Evolutionary conservation across 1,140 invertebrate species (phyloP), one percentile per base, ranked within the genome.

Genomic region (Bicyclus anynana): DNA sequence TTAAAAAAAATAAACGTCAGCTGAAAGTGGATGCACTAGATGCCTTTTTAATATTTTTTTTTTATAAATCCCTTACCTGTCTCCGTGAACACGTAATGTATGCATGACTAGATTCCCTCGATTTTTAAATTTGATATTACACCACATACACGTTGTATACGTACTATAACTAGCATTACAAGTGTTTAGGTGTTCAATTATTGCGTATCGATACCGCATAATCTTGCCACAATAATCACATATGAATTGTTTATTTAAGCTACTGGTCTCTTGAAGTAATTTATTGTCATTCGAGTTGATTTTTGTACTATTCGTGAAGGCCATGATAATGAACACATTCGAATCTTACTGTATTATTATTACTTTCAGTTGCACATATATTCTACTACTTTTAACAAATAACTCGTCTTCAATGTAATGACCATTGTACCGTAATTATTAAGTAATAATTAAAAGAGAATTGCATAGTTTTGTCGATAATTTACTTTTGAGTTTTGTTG

Each of bases 91-190:
- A 26, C 48, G 50, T 12, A 44, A 53, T 9, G 42, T 29, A 52
- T 62, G 61, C 12, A 23, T 55, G 12, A 58, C 53, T 0, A 74
- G 26, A 29, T 65, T 71, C 0, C 63, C 69, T 5, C 53, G 59
- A 20, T 69, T 72, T 37, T 55, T 65, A 18, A 72, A 74, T n/a
- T 48, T 35, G 1, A 67, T 47, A 10, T 62, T 64, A 29, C 71
- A 74, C 59, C 63, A 70, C 1, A 23, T 47, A 40, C 69, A 71
- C 2, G 52, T 64, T 27, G 46, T 49, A 10, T 16, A 55, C n/a
- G 2, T 16, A 0, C n/a, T n/a, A n/a, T n/a, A n/a, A n/a, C n/a
- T n/a, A 55, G 51, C 1, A 7, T n/a, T 12, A 52, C 57, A 62
- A 12, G 7, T 13, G 10, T 27, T 13, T 0, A 54, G 12, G 27